These are phyloP conservation scores for Eleutherodactylus coqui DNA, from an alignment of 2,797 vertebrate species.

Conservation along the genomic window DNA sequence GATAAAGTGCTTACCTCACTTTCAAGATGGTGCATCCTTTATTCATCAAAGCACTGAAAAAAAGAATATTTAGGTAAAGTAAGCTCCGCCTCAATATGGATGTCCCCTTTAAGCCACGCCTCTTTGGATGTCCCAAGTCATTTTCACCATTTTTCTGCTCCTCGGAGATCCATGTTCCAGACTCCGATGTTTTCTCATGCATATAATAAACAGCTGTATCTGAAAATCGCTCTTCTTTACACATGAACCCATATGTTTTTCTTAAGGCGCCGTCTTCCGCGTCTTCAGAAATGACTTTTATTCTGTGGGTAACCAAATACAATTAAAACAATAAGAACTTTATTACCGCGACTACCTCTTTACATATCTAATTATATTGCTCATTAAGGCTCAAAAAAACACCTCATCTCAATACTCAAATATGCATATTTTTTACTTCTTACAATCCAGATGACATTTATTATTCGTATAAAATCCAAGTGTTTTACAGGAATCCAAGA, in stretches of 20 bases:
- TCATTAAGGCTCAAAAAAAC: conserved; percentile 46
- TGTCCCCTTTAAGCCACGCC: conserved; percentile 2
- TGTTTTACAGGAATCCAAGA: conserved; percentile 50
- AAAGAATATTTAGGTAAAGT: not conserved
- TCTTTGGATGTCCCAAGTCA: not conserved
- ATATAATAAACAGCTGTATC: not conserved
- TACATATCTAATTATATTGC: conserved; percentile 51
- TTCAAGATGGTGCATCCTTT: not conserved
- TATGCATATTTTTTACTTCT: conserved; percentile 51
- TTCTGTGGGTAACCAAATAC: conserved; percentile 36
- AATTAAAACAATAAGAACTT: conserved; percentile 44
- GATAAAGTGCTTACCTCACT: not conserved
- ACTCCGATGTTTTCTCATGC: not conserved
- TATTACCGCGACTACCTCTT: conserved; percentile 15
- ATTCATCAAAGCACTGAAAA: not conserved
- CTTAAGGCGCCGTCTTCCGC: not conserved
- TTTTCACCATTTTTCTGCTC: not conserved
- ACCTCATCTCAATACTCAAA: conserved; percentile 13
- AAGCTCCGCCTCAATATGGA: not conserved
- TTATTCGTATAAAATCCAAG: conserved; percentile 56
- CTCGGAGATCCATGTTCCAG: not conserved
- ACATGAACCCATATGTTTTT: conserved; percentile 16
- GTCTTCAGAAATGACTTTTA: not conserved
- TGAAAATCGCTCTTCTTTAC: not conserved
- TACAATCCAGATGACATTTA: conserved; percentile 54